These are phyloP conservation scores for Apocrypta bakeri DNA, from an alignment of 1,140 invertebrate genomes.

Conservation along the genomic window DNA sequence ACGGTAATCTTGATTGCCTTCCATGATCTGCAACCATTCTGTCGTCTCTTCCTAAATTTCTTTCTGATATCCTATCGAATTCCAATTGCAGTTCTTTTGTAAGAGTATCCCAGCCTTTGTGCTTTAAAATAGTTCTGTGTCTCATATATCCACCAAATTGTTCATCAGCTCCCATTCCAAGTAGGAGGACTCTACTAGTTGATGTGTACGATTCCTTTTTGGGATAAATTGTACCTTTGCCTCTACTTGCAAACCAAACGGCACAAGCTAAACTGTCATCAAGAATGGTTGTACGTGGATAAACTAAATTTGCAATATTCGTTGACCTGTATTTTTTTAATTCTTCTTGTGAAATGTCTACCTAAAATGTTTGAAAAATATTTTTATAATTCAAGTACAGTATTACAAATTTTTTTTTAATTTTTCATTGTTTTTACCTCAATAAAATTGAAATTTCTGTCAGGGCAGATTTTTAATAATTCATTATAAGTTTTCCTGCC, in stretches of 20 bases:
- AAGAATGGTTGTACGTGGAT: constrained; percentile 89
- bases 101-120: constrained; percentile 80
- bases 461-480: constrained; percentile 81
- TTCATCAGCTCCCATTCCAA: constrained; percentile 98
- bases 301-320: constrained; percentile 84
- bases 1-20: constrained; percentile 89
- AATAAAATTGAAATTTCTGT: constrained; percentile 83
- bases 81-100: constrained; percentile 84
- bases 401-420: constrained; percentile 44
- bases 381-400: constrained; percentile 40
- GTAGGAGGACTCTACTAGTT: constrained; percentile 84
- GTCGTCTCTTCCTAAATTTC: constrained; percentile 97
- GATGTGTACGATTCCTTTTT: constrained; percentile 75
- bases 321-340: constrained; percentile 72
- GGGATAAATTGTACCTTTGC: constrained; percentile 74
- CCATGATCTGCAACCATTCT: constrained; percentile 88
- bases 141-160: constrained; percentile 95
- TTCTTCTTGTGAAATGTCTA: constrained; percentile 85
- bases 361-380: constrained; percentile 69
- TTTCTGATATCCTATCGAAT: constrained; percentile 87
- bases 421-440: constrained; percentile 71
- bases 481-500: constrained; percentile 84
- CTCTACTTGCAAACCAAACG: constrained; percentile 95
- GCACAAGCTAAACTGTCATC: constrained; percentile 97
- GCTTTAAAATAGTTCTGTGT: constrained; percentile 84